Evolutionary conservation across 2,888 invertebrate species (phyloP).

Genomic region (Lasioglossum calceatum): DNA sequence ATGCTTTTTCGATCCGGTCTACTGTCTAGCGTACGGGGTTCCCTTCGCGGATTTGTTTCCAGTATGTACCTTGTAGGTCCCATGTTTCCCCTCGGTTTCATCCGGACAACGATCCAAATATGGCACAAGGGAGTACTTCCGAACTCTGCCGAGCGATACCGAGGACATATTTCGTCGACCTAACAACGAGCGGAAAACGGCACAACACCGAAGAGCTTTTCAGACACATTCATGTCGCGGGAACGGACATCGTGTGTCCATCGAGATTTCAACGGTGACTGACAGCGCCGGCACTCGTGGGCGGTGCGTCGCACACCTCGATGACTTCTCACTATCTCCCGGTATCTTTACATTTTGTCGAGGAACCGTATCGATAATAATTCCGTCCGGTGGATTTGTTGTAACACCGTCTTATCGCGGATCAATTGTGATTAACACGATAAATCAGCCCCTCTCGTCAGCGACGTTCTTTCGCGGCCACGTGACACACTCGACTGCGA

Average conservation of each 20-base stretch:
- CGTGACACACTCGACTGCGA: conserved; percentile 1
- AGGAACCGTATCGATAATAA: conserved; percentile 53
- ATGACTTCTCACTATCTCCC: conserved; percentile 32
- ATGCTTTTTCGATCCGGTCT: no score
- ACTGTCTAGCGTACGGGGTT: not conserved
- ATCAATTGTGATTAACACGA: conserved; percentile 51
- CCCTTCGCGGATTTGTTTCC: not conserved
- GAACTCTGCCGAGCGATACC: not conserved
- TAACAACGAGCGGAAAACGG: conserved; percentile 20
- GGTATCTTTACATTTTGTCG: conserved; percentile 36
- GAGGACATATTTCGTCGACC: not conserved
- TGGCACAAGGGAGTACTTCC: conserved; percentile 15
- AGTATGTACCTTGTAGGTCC: conserved; percentile 77
- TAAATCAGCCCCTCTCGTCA: conserved; percentile 33
- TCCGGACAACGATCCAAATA: conserved; percentile 10
- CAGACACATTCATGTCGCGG: conserved; percentile 30
- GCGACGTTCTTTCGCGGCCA: not conserved
- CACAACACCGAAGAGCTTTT: not conserved
- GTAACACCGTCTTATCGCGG: conserved; percentile 55
- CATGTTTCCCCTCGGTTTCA: conserved; percentile 18
- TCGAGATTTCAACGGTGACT: conserved; percentile 56
- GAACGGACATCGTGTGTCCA: conserved; percentile 27
- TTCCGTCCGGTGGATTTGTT: conserved; percentile 48
- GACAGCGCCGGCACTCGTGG: conserved; percentile 30
- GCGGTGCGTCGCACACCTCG: conserved; percentile 15